Evolutionary conservation across 2,113 vertebrate species (phyloP).

Genomic region (Typhlomys cinereus): DNA sequence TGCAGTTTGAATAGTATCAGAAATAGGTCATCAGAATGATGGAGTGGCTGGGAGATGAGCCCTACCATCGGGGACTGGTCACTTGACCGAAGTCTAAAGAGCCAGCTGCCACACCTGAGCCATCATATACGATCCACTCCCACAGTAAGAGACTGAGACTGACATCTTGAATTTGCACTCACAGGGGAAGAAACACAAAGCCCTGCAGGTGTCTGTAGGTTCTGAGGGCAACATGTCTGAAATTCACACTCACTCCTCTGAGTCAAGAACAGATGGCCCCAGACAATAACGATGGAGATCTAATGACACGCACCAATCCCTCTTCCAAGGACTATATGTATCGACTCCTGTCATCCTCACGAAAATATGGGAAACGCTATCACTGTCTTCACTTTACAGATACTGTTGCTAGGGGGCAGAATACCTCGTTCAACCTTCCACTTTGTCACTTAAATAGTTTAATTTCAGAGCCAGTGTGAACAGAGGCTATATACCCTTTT

Average conservation of each 20-base stretch:
- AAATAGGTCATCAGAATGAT: neutral
- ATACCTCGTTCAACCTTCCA: neutral
- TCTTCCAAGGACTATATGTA: neutral
- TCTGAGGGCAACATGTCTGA: conserved; percentile 12
- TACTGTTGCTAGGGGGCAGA: neutral
- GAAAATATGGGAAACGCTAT: neutral
- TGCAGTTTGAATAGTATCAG: neutral
- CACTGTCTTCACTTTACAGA: neutral
- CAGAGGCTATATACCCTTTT: neutral
- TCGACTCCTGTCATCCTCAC: neutral
- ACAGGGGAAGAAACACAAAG: neutral
- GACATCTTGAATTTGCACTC: neutral
- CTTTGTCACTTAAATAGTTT: neutral
- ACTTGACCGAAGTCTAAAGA: neutral
- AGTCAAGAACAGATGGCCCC: neutral
- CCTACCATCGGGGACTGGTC: neutral
- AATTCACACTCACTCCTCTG: neutral
- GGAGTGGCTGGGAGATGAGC: neutral
- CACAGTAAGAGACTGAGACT: neutral
- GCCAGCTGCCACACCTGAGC: neutral
- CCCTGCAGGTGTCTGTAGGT: neutral
- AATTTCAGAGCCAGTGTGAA: neutral
- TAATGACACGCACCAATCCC: neutral
- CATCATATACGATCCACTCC: neutral
- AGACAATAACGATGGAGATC: neutral